These are phyloP conservation scores for Tinamus guttatus DNA, from an alignment of 2,113 vertebrate species.

Conservation along the genomic window DNA sequence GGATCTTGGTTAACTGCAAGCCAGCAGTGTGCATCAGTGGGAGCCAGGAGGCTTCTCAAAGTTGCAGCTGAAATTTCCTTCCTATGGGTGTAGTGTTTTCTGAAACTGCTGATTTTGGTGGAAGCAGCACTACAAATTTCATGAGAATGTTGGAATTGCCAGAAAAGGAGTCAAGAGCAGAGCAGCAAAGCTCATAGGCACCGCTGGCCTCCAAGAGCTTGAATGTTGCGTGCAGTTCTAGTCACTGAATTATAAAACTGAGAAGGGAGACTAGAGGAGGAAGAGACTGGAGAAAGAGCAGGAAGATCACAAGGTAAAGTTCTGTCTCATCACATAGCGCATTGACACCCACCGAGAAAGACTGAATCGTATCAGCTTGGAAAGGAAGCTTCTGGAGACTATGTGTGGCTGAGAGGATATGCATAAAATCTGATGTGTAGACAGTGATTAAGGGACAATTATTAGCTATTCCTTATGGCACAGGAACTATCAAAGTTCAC, in stretches of 20 bases:
- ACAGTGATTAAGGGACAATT: background rate
- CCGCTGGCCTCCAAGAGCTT: background rate
- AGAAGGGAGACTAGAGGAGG: background rate
- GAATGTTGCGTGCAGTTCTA: background rate
- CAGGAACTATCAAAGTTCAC: rapidly evolving
- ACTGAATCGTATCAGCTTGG: background rate
- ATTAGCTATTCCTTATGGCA: background rate
- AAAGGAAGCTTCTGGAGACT: background rate
- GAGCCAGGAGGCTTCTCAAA: background rate
- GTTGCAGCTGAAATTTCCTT: background rate
- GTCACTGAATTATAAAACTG: background rate
- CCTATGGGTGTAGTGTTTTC: background rate
- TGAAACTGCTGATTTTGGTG: background rate
- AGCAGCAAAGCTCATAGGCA: background rate
- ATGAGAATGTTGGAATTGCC: background rate
- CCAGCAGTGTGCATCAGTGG: background rate
- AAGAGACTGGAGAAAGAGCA: background rate
- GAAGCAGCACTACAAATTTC: background rate
- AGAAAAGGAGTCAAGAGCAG: background rate
- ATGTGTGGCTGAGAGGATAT: background rate
- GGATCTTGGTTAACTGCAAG: background rate
- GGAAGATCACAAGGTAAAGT: background rate
- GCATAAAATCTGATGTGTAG: background rate
- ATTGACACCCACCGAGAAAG: background rate
- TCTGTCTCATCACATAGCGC: background rate